These are phyloP conservation scores for Lethenteron reissneri DNA, from an alignment of 2,113 vertebrate genomes.

Conservation along the genomic window DNA sequence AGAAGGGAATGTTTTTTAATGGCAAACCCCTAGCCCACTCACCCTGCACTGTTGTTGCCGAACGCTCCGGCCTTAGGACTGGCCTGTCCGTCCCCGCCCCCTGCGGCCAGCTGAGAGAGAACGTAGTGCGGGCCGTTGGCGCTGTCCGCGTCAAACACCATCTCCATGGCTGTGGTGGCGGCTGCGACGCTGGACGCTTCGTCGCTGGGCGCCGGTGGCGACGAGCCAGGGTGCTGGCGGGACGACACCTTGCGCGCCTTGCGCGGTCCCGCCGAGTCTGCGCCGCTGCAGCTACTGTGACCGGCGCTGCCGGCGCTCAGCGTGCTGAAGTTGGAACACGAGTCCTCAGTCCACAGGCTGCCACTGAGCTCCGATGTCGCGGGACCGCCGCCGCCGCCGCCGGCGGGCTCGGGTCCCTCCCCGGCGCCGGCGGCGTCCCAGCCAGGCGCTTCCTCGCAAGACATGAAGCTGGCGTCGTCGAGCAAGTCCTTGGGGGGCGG, in stretches of 20 bases:
- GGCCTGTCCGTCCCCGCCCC: conserved; percentile 44
- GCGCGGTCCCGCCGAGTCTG: conserved; percentile 93
- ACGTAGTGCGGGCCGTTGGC: conserved; percentile 98
- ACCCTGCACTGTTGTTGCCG: no score
- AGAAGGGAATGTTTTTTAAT: no score
- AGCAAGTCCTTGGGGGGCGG: conserved; percentile 91
- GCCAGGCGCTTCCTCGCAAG: conserved; percentile 43
- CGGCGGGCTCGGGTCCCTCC: no score
- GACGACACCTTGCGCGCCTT: conserved; percentile 93
- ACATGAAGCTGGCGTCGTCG: conserved; percentile 70
- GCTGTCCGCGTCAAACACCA: conserved; percentile 95
- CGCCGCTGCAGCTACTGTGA: conserved; percentile 55
- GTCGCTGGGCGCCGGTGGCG: conserved; percentile 27
- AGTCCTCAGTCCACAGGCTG: conserved; percentile 98
- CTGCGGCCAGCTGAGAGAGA: conserved; percentile 76
- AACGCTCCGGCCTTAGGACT: no score
- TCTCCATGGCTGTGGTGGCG: conserved; percentile 16
- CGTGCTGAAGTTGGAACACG: conserved; percentile 89
- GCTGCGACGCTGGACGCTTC: conserved; percentile 45
- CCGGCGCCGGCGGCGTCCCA: no score
- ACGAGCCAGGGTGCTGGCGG: conserved; percentile 63
- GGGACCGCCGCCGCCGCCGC: conserved; percentile 22
- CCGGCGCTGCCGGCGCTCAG: conserved; percentile 35
- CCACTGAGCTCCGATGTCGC: conserved; percentile 85
- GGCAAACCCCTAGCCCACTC: no score